Conservation (phyloP, 2,113 vertebrate genomes). For the Lates calcarifer region DNA sequence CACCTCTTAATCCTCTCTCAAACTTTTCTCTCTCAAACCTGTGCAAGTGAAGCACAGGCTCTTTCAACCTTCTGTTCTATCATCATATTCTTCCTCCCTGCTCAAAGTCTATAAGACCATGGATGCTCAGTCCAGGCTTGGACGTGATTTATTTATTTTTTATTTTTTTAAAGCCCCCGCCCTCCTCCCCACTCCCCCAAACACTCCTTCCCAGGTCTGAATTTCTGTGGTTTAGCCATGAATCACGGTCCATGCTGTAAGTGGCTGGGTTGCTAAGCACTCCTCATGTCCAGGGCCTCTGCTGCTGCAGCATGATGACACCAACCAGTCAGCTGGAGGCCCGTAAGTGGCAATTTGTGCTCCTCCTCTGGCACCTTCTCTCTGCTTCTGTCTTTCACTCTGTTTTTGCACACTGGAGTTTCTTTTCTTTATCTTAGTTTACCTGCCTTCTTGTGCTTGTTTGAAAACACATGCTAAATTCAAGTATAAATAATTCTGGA, state of each 20-base stretch:
- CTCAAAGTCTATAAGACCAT: conserved; percentile 58
- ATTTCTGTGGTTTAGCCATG: conserved; percentile 25
- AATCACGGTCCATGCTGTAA: conserved; percentile 92
- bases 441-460: conserved; percentile 33
- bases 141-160: too few relatives aligned
- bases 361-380: conserved; percentile 43
- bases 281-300: conserved; percentile 80
- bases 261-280: conserved; percentile 88
- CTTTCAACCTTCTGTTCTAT: conserved; percentile 21
- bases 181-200: not conserved
- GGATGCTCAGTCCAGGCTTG: conserved; percentile 88
- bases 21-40: conserved; percentile 67
- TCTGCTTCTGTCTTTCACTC: conserved; percentile 38
- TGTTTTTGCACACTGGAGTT: conserved; percentile 70
- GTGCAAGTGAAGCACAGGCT: conserved; percentile 49
- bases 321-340: conserved; percentile 76
- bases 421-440: conserved; percentile 3
- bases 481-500: conserved; percentile 38
- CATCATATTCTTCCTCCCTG: conserved; percentile 37
- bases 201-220: conserved; percentile 20
- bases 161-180: too few relatives aligned
- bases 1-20: conserved; percentile 20
- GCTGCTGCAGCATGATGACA: conserved; percentile 45
- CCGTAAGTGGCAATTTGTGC: conserved; percentile 93
- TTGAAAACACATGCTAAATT: conserved; percentile 51